These are phyloP conservation scores for Naso thynnoides DNA, from an alignment of 2,797 vertebrate species.

Conservation along the genomic window DNA sequence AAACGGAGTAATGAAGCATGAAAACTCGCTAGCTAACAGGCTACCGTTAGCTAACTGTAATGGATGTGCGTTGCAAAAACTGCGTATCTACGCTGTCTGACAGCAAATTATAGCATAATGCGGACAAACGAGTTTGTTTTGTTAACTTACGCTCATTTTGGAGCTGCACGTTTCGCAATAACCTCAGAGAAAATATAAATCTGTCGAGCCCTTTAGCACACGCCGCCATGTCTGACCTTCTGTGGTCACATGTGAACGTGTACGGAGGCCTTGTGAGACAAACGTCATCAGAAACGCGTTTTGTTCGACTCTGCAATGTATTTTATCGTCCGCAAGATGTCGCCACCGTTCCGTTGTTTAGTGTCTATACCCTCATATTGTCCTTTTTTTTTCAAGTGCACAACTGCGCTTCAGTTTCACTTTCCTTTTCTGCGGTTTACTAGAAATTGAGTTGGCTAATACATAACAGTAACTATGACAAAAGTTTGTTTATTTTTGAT, in stretches of 20 bases:
- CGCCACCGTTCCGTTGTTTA: background rate
- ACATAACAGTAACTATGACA: background rate
- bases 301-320: background rate
- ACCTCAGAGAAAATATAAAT: conserved; percentile 44
- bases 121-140: fast-evolving
- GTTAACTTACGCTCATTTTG: conserved; percentile 80
- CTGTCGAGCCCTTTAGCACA: conserved; percentile 53
- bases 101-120: background rate
- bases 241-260: conserved; percentile 37
- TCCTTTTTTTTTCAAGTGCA: background rate
- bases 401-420: background rate
- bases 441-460: background rate
- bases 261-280: conserved; percentile 63
- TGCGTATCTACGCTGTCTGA: background rate
- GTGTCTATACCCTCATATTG: background rate
- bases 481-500: too few relatives aligned
- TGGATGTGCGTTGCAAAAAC: too few relatives aligned
- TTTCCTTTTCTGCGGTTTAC: too few relatives aligned
- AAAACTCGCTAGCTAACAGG: background rate
- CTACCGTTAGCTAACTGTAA: conserved; percentile 24
- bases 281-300: background rate
- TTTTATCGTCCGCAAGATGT: conserved; percentile 40
- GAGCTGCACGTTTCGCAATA: conserved; percentile 50
- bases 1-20: background rate
- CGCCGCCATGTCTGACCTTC: conserved; percentile 84